These are phyloP conservation scores for Cyphomyrus discorhynchus DNA, from an alignment of 2,113 vertebrate species.

Conservation along the genomic window DNA sequence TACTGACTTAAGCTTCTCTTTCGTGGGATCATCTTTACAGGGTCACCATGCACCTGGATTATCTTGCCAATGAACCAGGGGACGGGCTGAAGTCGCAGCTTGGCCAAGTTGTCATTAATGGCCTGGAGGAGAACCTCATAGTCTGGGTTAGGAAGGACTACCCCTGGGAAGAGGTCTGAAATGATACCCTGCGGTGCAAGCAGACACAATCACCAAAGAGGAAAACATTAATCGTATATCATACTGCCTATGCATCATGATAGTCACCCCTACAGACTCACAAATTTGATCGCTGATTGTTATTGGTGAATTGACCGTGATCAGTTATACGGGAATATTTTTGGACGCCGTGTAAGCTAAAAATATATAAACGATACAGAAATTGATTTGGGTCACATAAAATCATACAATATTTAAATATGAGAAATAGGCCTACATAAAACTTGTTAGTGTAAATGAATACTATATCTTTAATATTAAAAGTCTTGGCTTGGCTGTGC, in stretches of 20 bases:
- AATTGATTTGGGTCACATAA: neutral
- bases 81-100: slow-evolving; percentile 76
- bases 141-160: slow-evolving; percentile 80
- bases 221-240: neutral
- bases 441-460: neutral
- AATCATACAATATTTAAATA: neutral
- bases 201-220: neutral
- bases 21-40: neutral
- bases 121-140: slow-evolving; percentile 73
- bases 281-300: neutral
- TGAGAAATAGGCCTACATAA: neutral
- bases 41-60: slow-evolving; percentile 69
- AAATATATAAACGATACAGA: neutral
- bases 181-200: slow-evolving; percentile 74
- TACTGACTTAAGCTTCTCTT: neutral
- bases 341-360: neutral
- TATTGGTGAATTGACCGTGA: neutral
- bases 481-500: neutral
- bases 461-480: neutral
- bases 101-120: slow-evolving; percentile 67
- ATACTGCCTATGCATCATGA: neutral
- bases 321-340: neutral
- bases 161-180: slow-evolving; percentile 85
- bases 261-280: neutral
- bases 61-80: slow-evolving; percentile 90